These are phyloP conservation scores for Melinopterus prodromus DNA, from an alignment of 2,888 invertebrate species.

Conservation along the genomic window DNA sequence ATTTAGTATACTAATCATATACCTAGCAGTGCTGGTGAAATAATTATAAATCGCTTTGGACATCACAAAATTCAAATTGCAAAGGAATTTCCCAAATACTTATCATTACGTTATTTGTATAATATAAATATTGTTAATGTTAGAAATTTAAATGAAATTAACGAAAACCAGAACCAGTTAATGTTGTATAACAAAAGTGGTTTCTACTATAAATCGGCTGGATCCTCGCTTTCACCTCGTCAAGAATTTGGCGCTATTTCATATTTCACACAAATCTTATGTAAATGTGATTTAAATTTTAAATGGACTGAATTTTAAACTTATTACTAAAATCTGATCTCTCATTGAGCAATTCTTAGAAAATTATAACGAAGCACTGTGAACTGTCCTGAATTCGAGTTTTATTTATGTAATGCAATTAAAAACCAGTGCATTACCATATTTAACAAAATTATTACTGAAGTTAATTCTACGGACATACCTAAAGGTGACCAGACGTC, in stretches of 20 bases:
- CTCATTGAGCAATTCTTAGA: neutral
- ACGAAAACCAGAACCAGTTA: neutral
- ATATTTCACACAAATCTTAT: neutral
- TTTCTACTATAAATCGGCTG: neutral
- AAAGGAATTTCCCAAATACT: neutral
- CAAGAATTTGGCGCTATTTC: conserved; percentile 4
- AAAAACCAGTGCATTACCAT: too few species aligned
- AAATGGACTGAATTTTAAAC: neutral
- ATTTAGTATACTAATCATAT: too few species aligned
- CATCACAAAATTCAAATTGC: neutral
- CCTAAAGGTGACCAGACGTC: too few species aligned
- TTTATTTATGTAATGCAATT: too few species aligned
- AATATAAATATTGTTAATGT: neutral
- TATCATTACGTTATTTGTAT: neutral
- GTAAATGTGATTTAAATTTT: neutral
- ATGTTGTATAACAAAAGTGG: neutral
- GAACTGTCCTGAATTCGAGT: too few species aligned
- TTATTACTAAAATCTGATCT: neutral
- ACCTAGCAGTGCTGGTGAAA: too few species aligned
- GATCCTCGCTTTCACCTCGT: neutral
- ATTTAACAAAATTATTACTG: too few species aligned
- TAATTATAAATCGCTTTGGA: too few species aligned
- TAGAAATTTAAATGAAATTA: neutral
- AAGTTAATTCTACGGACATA: too few species aligned
- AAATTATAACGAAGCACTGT: neutral